Evolutionary conservation across 92 coral and sea anemone species (phyloP).

Genomic region (Anthopleura xanthogrammica): DNA sequence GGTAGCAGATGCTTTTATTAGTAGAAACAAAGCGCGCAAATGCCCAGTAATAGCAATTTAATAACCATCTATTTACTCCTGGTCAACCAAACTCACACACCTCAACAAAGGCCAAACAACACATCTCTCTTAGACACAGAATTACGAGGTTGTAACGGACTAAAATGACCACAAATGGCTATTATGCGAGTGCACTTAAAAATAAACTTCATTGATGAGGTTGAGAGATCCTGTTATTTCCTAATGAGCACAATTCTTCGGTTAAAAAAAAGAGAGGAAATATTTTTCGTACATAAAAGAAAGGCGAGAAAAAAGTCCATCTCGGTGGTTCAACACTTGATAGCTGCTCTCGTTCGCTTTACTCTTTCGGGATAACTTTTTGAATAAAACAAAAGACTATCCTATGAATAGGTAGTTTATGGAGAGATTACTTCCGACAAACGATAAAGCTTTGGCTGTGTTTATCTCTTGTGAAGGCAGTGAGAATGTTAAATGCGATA

Average conservation of each 20-base stretch:
- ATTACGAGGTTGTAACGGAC: conserved; percentile 43
- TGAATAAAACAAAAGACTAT: conserved; percentile 33
- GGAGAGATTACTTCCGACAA: conserved; percentile 23
- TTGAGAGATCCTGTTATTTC: background rate
- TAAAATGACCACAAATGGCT: conserved; percentile 31
- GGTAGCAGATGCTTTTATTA: conserved; percentile 71
- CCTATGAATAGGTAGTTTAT: conserved; percentile 22
- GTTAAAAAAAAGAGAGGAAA: background rate
- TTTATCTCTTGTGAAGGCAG: conserved; percentile 13
- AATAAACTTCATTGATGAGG: conserved; percentile 6
- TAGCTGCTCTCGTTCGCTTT: background rate
- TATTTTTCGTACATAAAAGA: background rate
- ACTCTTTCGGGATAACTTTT: conserved; percentile 8
- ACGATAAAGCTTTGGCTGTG: background rate
- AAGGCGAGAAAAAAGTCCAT: background rate
- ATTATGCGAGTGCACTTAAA: conserved; percentile 1
- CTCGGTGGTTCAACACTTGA: background rate
- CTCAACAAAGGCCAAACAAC: conserved; percentile 22
- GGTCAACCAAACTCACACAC: conserved; percentile 48
- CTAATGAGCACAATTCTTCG: background rate
- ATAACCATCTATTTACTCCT: conserved; percentile 63
- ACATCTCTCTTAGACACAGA: conserved; percentile 12
- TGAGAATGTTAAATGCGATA: conserved; percentile 16
- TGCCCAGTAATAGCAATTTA: conserved; percentile 71
- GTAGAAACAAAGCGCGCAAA: conserved; percentile 58